phyloP scores from a whole-genome alignment of 2,888 invertebrate genomes.

The Abrostola tripartita region DNA sequence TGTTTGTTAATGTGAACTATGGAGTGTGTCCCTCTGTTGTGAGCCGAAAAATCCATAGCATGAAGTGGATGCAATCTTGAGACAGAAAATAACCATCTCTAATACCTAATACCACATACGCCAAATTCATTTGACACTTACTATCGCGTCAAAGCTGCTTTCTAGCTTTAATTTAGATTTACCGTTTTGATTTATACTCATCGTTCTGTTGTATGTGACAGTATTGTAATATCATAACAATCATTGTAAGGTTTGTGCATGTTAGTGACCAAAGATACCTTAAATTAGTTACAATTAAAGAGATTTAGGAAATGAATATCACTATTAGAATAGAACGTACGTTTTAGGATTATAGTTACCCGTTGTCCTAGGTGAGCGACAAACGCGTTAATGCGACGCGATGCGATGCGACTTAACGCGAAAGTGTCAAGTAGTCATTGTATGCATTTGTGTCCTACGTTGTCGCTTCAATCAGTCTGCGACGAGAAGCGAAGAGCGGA shows the following conservation, averaged over 20 bases:
- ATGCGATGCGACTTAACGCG: too few relatives aligned
- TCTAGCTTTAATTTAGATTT: conserved; percentile 55
- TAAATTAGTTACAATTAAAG: too few relatives aligned
- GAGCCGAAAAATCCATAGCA: conserved; percentile 69
- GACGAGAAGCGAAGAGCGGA: too few relatives aligned
- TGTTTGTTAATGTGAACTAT: conserved; percentile 77
- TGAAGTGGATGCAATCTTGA: conserved; percentile 64
- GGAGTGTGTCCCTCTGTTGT: conserved; percentile 74
- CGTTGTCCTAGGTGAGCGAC: too few relatives aligned
- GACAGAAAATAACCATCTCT: conserved; percentile 59
- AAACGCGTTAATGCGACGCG: too few relatives aligned
- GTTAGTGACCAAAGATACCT: conserved; percentile 21
- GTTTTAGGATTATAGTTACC: too few relatives aligned
- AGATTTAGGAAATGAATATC: neutral
- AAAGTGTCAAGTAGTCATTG: too few relatives aligned
- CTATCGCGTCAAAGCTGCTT: conserved; percentile 52
- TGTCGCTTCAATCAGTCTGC: too few relatives aligned
- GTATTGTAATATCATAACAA: conserved; percentile 29
- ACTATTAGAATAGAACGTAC: neutral
- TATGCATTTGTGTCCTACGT: too few relatives aligned
- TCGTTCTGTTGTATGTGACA: conserved; percentile 44
- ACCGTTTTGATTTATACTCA: conserved; percentile 50
- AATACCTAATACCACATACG: conserved; percentile 49
- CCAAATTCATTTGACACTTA: conserved; percentile 49
- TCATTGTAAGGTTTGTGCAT: conserved; percentile 43